A percentile compares a stretch with the other conserved stretches of the same genome.
Conservation (phyloP, 2,797 vertebrate genomes). For the Semotilus atromaculatus region DNA sequence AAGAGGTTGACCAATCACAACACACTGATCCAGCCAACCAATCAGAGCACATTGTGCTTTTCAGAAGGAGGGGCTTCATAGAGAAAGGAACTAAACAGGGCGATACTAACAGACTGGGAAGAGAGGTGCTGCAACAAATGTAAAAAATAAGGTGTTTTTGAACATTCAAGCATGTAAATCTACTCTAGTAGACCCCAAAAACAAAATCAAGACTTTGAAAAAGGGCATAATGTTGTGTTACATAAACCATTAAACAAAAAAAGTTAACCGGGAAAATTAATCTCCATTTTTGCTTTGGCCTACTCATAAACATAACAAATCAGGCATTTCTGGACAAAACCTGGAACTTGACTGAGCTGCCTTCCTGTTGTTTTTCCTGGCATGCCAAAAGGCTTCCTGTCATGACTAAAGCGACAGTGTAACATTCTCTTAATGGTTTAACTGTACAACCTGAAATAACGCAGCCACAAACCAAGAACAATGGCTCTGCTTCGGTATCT, state of each 20-base stretch:
- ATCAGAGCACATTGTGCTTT: not conserved
- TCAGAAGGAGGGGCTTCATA: not conserved
- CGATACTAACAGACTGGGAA: not conserved
- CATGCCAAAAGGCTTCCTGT: constrained; percentile 73
- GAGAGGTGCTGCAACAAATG: not conserved
- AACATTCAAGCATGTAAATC: not conserved
- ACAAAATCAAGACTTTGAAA: not conserved
- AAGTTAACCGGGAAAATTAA: not conserved
- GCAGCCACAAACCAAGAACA: constrained; percentile 44
- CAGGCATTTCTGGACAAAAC: constrained; percentile 63
- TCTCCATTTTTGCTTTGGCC: constrained; percentile 16
- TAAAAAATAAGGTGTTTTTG: not conserved
- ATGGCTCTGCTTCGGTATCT: constrained; percentile 38
- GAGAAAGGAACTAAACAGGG: not conserved
- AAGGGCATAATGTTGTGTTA: not conserved
- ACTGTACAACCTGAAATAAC: constrained; percentile 67
- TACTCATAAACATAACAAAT: constrained; percentile 44
- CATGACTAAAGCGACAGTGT: constrained; percentile 65
- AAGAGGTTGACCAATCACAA: not conserved
- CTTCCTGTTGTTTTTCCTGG: constrained; percentile 85
- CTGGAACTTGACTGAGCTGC: constrained; percentile 60
- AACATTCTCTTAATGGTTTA: constrained; percentile 57
- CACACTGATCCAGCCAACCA: not conserved
- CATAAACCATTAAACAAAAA: not conserved
- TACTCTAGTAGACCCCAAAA: not conserved